phyloP scores from a whole-genome alignment of 2,113 vertebrate genomes.

The Mormoops blainvillei region DNA sequence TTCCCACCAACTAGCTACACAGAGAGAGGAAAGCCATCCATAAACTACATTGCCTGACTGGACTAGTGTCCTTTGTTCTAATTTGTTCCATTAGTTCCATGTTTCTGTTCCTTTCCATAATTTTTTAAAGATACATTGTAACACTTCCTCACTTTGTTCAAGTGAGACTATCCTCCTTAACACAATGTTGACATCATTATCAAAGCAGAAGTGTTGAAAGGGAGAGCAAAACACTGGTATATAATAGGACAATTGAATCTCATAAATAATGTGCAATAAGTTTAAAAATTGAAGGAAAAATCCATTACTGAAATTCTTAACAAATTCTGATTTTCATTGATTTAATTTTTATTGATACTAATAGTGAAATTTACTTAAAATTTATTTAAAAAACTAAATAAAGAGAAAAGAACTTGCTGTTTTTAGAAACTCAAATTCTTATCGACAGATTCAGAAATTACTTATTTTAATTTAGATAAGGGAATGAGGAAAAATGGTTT shows the following conservation, averaged over 20 bases:
- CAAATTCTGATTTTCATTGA: neutral
- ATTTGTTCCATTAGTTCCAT: neutral
- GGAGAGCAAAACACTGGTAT: neutral
- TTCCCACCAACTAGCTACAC: neutral
- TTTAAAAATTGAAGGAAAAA: neutral
- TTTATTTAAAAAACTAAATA: neutral
- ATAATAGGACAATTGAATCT: neutral
- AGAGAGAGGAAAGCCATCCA: neutral
- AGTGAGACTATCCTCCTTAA: neutral
- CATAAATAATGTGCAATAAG: neutral
- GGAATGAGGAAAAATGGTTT: neutral
- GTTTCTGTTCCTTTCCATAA: neutral
- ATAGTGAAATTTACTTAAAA: neutral
- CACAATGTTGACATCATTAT: neutral
- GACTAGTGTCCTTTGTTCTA: neutral
- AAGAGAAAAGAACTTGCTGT: neutral
- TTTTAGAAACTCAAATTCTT: neutral
- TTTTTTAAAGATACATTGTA: neutral
- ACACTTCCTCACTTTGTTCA: neutral
- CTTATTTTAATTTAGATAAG: neutral
- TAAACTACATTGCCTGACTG: neutral
- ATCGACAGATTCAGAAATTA: neutral
- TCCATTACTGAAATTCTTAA: neutral
- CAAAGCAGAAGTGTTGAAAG: neutral
- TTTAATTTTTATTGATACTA: neutral